Evolutionary conservation across 1,140 invertebrate genomes (phyloP).

Genomic region (Ceratitis capitata): DNA sequence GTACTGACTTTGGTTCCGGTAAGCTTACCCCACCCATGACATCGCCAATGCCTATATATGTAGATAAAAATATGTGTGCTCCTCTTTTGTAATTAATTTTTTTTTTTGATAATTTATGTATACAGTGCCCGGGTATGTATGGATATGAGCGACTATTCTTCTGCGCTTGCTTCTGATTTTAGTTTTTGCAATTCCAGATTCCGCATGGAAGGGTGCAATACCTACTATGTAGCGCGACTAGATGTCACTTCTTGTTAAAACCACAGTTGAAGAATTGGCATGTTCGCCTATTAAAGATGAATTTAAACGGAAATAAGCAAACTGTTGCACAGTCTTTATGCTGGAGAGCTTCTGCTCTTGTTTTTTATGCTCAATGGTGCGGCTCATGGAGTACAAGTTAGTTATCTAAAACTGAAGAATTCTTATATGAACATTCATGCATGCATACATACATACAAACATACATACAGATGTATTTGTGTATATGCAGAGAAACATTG

Average conservation of each 20-base stretch:
- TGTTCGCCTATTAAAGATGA: slow-evolving; percentile 34
- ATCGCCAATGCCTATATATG: background rate
- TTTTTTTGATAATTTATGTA: background rate
- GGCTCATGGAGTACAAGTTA: background rate
- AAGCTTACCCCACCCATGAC: no score
- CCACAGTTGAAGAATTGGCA: background rate
- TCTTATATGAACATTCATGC: background rate
- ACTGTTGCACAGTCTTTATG: no score
- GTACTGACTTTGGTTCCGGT: no score
- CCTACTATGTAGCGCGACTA: slow-evolving; percentile 13
- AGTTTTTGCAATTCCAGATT: no score
- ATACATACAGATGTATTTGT: background rate
- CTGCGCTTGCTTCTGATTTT: background rate
- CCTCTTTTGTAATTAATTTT: background rate
- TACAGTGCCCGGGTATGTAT: background rate
- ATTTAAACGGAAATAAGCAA: slow-evolving; percentile 32
- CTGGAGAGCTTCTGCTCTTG: background rate
- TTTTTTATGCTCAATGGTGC: background rate
- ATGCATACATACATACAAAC: background rate
- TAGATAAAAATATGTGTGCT: background rate
- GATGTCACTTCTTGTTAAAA: slow-evolving; percentile 29
- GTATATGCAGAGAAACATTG: background rate
- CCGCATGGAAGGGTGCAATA: background rate
- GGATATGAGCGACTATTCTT: background rate
- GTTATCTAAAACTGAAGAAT: background rate